Conservation (phyloP, 2,888 invertebrate species). For the Limnephilus marmoratus region DNA sequence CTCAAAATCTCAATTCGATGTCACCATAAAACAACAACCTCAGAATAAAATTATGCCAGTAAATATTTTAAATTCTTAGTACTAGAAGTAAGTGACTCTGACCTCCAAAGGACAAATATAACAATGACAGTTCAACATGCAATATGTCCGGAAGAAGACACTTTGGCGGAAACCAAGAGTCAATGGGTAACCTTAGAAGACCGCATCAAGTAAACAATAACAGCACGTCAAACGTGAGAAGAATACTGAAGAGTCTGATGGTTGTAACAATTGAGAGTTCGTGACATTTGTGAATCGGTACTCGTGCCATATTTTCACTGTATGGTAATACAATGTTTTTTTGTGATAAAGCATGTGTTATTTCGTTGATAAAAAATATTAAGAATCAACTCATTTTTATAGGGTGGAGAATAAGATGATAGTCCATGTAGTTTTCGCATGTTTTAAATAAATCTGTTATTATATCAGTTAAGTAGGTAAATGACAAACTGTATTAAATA, state of each 20-base stretch:
- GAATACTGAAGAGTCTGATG: background rate
- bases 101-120: background rate
- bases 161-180: background rate
- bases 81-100: background rate
- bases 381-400: too few species aligned
- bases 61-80: background rate
- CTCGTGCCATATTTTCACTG: background rate
- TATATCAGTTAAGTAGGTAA: too few species aligned
- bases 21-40: background rate
- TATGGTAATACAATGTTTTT: background rate
- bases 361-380: too few species aligned
- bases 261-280: background rate
- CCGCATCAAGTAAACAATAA: background rate
- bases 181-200: background rate
- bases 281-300: background rate
- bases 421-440: too few species aligned
- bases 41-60: background rate
- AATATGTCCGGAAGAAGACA: background rate
- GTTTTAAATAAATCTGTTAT: too few species aligned
- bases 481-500: too few species aligned
- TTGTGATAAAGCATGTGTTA: too few species aligned
- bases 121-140: background rate
- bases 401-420: too few species aligned
- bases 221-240: background rate
- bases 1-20: background rate